These are phyloP conservation scores for Piliocolobus tephrosceles DNA, from an alignment of 2,113 vertebrate genomes.

Conservation along the genomic window DNA sequence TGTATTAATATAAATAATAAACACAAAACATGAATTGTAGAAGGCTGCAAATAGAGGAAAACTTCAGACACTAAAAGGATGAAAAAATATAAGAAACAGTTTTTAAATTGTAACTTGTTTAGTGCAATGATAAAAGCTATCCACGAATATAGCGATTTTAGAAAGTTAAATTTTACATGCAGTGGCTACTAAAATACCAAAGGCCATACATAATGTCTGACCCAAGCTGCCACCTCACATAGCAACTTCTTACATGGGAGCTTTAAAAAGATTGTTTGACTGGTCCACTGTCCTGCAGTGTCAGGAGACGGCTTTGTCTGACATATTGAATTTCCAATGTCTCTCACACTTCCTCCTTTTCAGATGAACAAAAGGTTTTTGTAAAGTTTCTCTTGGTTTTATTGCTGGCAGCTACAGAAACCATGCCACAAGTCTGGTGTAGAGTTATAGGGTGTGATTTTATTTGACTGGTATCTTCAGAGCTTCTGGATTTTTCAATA, in stretches of 20 bases:
- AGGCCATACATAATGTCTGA: conserved; percentile 71
- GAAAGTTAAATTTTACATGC: conserved; percentile 28
- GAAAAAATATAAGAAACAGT: background rate
- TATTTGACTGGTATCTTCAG: conserved; percentile 2
- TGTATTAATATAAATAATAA: background rate
- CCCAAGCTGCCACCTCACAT: conserved; percentile 37
- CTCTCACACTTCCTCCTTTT: conserved; percentile 68
- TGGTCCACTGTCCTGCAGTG: conserved; percentile 6
- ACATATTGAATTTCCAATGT: background rate
- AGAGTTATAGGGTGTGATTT: conserved; percentile 38
- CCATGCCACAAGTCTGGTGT: background rate
- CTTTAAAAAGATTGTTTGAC: conserved; percentile 48
- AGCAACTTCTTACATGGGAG: conserved; percentile 36
- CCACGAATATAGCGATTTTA: background rate
- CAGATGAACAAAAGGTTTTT: conserved; percentile 70
- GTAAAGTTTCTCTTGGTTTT: conserved; percentile 53
- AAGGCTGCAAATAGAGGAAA: background rate
- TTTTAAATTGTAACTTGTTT: background rate
- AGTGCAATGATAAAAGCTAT: background rate
- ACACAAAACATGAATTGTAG: background rate
- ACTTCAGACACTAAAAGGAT: background rate
- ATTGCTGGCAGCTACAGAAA: conserved; percentile 15
- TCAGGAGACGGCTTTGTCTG: conserved; percentile 43
- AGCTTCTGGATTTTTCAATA: background rate
- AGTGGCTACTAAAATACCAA: conserved; percentile 64